Conservation (phyloP, 1,140 invertebrate genomes). For the Colletes gigas region DNA sequence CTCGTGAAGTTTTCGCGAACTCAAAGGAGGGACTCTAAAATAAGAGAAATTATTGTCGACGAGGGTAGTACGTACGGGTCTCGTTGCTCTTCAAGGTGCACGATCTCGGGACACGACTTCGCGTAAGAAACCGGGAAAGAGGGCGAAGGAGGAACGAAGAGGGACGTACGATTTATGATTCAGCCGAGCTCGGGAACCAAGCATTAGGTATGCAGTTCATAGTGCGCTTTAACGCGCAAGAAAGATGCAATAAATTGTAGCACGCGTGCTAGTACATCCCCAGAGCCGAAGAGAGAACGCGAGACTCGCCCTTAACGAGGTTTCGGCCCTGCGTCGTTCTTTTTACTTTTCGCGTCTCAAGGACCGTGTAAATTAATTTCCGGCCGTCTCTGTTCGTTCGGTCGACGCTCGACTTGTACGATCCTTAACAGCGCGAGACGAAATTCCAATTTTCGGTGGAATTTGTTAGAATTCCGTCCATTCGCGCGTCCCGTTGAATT, state of each 20-base stretch:
- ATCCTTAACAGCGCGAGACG: not conserved
- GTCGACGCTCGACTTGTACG: too few relatives aligned
- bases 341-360: constrained; percentile 20
- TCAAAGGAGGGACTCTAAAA: not conserved
- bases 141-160: constrained; percentile 33
- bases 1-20: not conserved
- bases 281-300: constrained; percentile 7
- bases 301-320: constrained; percentile 57
- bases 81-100: constrained; percentile 38
- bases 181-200: constrained; percentile 56
- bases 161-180: constrained; percentile 70
- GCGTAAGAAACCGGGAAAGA: constrained; percentile 51
- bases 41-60: constrained; percentile 1
- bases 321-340: constrained; percentile 18
- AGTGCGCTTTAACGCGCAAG: constrained; percentile 72
- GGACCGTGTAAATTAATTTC: constrained; percentile 46
- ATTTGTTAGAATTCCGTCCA: too few relatives aligned
- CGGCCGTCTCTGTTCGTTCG: not conserved
- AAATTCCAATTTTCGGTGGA: not conserved
- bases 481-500: too few relatives aligned
- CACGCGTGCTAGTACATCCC: constrained; percentile 61
- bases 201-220: constrained; percentile 74
- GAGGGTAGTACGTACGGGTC: constrained; percentile 6
- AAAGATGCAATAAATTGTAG: constrained; percentile 74
- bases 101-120: constrained; percentile 35